Percentiles rank a stretch among this genome's conserved stretches.
These are phyloP conservation scores for Phenganax subtilis DNA, from an alignment of 92 coral and sea anemone genomes.

Conservation along the genomic window DNA sequence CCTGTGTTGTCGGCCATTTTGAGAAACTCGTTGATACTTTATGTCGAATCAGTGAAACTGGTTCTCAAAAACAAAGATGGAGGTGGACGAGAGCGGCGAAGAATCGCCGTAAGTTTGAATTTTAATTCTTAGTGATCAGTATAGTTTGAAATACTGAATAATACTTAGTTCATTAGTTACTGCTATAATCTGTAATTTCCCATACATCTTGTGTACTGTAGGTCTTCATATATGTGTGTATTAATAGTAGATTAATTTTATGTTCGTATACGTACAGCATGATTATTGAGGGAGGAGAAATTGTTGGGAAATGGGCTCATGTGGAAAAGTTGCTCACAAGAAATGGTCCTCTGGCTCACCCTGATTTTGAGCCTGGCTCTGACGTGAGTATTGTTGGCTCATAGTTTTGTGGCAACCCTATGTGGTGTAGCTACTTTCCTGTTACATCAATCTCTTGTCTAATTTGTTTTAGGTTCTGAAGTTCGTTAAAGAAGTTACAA, in stretches of 20 bases:
- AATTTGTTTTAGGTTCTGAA: constrained; percentile 58
- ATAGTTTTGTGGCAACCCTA: too few species aligned
- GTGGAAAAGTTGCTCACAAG: constrained; percentile 71
- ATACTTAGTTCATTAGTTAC: too few species aligned
- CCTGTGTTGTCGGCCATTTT: background rate
- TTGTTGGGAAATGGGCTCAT: constrained; percentile 87
- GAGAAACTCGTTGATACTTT: background rate
- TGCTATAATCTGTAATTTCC: too few species aligned
- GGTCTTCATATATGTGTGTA: background rate
- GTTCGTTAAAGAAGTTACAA: constrained; percentile 72
- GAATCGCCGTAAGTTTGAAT: constrained; percentile 46
- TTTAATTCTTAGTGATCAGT: background rate
- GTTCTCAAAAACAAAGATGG: constrained; percentile 22
- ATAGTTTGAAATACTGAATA: too few species aligned
- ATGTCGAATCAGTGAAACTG: too few species aligned
- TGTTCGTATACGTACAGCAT: constrained; percentile 23
- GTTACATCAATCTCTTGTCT: too few species aligned
- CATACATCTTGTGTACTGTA: too few species aligned
- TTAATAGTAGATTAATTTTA: too few species aligned
- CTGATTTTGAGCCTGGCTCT: constrained; percentile 95
- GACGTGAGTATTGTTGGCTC: constrained; percentile 46
- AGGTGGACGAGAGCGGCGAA: constrained; percentile 37
- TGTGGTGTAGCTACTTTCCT: too few species aligned
- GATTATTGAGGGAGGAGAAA: constrained; percentile 52
- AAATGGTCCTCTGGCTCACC: constrained; percentile 93